Base-by-base conservation (phyloP, 1,140 invertebrate genomes). In the Leptestheria dahalacensis region DNA sequence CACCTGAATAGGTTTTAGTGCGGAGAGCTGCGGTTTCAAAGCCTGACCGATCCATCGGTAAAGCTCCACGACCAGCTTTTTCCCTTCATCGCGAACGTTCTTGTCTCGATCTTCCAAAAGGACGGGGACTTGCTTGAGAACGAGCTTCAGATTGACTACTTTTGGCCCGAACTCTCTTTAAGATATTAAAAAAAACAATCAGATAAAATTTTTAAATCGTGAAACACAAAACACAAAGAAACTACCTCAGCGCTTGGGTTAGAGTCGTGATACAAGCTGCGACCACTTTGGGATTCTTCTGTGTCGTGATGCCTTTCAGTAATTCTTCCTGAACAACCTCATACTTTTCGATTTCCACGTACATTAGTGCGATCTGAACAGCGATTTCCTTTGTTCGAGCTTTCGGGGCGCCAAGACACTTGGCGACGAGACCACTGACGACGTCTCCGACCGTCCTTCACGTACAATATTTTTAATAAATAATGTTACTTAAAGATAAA, bases 251-350 rank as follows among this genome's bases (percentile, higher is more conserved):
- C 2, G 86, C 83, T 57, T 83, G 75, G 25, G 83, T 85, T 4
- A 90, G 68, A 18, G 83, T 79, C 15, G 80, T 74, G n/a, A 92
- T 79, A 71, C 87, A 93, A 0, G 84, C 90, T 2, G 85, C 73
- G 3, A 93, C 86, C 63, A 95, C 88, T 77, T 97, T 97, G 0
- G 94, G 94, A 73, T 95, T 94, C 72, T 98, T 98, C 60, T 85
- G 83, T 64, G 94, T 91, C 41, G 71, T 66, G 69, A 94, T 84
- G 25, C 92, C 93, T 75, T 94, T 95, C 2, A 94, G 74, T 4
- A 97, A 73, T 73, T 95, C 91, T 67, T 97, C 93, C 70, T 88
- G 75, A 1, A 93, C 89, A 46, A 81, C 71, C 65, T 97, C 93
- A 62, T 90, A 84, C 71, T 95, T 96, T 69, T 98, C 94, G 65